Conservation (phyloP, 2,113 vertebrate species). For the Actenoides lindsayi region DNA sequence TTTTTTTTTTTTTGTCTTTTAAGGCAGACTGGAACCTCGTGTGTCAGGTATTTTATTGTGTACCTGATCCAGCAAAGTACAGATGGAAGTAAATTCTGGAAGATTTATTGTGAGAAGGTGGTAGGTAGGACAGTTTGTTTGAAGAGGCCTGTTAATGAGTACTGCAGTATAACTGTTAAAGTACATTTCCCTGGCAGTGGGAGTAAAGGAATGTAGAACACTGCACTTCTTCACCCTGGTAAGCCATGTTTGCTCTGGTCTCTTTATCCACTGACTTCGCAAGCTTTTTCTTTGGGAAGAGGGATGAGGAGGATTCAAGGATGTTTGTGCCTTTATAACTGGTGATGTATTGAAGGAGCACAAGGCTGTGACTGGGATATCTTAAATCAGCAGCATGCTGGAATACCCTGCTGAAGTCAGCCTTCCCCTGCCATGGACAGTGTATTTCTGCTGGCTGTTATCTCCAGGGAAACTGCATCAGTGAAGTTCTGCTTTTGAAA, state of each 20-base stretch:
- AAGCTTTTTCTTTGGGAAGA: neutral
- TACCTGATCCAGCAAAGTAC: neutral
- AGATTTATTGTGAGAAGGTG: neutral
- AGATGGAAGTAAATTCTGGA: neutral
- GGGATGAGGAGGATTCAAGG: neutral
- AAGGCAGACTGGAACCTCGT: neutral
- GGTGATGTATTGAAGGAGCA: neutral
- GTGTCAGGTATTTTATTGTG: neutral
- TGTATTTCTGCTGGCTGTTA: neutral
- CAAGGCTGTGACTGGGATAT: neutral
- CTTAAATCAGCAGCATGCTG: neutral
- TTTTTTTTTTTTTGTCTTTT: neutral
- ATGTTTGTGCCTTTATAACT: neutral
- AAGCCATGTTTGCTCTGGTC: neutral
- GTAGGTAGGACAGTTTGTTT: neutral
- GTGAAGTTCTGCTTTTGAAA: neutral
- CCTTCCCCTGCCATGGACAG: neutral
- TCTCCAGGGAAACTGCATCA: too few relatives aligned
- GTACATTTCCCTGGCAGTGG: neutral
- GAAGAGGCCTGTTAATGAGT: neutral
- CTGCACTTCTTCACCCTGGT: neutral
- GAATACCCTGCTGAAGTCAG: neutral
- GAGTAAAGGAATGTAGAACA: neutral
- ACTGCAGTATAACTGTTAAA: neutral
- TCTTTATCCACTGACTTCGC: neutral